Evolutionary conservation across 2,888 invertebrate species (phyloP).

Genomic region (Baccha elongata): DNA sequence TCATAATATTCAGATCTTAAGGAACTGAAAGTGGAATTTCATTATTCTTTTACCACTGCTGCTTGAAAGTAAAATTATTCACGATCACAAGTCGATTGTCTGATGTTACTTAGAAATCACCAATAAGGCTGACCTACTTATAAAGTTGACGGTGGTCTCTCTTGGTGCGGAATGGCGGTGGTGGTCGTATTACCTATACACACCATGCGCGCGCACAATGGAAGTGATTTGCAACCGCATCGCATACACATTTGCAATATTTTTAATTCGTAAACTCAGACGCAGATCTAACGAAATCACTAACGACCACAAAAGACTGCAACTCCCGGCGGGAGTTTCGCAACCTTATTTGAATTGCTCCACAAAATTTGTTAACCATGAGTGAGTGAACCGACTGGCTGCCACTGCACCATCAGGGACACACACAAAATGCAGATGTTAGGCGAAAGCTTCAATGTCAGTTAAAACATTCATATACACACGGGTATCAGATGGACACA

Average conservation of each 20-base stretch:
- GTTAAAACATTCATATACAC: constrained; percentile 19
- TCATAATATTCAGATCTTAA: neutral
- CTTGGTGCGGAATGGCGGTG: neutral
- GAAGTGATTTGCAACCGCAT: constrained; percentile 60
- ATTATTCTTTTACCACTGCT: constrained; percentile 42
- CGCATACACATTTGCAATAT: constrained; percentile 7
- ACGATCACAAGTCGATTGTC: constrained; percentile 59
- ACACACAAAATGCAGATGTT: constrained; percentile 60
- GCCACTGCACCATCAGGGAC: constrained; percentile 15
- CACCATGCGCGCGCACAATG: constrained; percentile 33
- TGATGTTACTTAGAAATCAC: constrained; percentile 56
- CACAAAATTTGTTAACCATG: constrained; percentile 24
- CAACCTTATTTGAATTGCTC: constrained; percentile 46
- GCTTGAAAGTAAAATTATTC: no score
- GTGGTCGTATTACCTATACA: constrained; percentile 20
- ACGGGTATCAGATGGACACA: constrained; percentile 65
- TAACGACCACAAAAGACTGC: constrained; percentile 66
- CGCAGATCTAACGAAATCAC: constrained; percentile 59
- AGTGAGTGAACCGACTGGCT: constrained; percentile 4
- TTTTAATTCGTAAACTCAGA: constrained; percentile 53
- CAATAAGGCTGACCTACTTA: constrained; percentile 70
- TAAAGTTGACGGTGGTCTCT: constrained; percentile 22
- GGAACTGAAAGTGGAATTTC: constrained; percentile 69
- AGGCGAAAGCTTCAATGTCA: constrained; percentile 56
- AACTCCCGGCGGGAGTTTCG: constrained; percentile 59